Conservation (phyloP, 2,888 invertebrate genomes). For the Liodrosophila aerea region DNA sequence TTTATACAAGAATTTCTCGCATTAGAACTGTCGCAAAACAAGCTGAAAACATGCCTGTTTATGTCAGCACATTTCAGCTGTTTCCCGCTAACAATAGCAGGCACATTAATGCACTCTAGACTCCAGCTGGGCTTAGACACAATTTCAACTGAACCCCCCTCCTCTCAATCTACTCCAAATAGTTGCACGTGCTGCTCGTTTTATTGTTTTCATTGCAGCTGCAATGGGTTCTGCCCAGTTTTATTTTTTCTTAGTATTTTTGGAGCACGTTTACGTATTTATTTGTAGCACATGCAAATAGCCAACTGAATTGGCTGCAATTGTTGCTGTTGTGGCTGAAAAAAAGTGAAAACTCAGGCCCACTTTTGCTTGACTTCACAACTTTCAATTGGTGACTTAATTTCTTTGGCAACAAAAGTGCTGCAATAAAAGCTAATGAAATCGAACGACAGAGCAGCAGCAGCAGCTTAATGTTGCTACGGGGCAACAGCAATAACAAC, state of each 20-base stretch:
- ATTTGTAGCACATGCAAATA: constrained; percentile 46
- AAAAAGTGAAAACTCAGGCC: constrained; percentile 67
- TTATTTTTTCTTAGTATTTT: constrained; percentile 17
- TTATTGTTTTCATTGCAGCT: constrained; percentile 25
- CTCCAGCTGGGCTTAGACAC: no score
- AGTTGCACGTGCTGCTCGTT: constrained; percentile 18
- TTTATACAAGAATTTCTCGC: no score
- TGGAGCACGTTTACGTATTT: constrained; percentile 47
- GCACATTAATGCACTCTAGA: no score
- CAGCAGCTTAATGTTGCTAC: constrained; percentile 40
- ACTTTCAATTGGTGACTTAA: constrained; percentile 77
- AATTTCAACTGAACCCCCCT: neutral
- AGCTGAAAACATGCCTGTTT: neutral
- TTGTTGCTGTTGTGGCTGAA: constrained; percentile 31
- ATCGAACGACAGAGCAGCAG: constrained; percentile 60
- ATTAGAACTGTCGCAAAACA: neutral
- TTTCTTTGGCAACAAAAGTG: constrained; percentile 67
- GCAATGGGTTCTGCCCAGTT: constrained; percentile 27
- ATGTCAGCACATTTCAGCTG: no score
- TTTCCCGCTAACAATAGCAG: no score
- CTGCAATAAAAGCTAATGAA: constrained; percentile 75
- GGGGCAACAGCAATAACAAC: constrained; percentile 20
- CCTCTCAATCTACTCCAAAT: neutral
- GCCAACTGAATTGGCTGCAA: constrained; percentile 44
- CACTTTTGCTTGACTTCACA: constrained; percentile 66